Conservation (phyloP, 2,888 invertebrate species). For the Rhingia rostrata region DNA sequence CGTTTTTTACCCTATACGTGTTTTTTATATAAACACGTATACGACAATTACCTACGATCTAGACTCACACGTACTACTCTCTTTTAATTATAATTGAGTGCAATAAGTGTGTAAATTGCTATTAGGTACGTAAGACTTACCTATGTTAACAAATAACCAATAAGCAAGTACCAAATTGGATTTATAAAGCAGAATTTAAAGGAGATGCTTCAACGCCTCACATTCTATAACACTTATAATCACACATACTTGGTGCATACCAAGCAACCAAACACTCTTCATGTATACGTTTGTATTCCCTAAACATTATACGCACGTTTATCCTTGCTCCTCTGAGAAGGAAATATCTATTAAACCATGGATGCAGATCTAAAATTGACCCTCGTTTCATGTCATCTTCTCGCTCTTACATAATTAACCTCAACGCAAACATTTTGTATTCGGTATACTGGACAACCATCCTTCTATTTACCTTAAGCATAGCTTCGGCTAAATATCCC, state of each 20-base stretch:
- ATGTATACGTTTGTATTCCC: neutral
- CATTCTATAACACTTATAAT: constrained; percentile 32
- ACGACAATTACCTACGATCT: no score
- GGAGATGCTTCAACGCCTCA: constrained; percentile 1
- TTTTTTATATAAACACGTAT: no score
- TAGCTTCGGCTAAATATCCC: constrained; percentile 8
- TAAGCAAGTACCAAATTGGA: no score
- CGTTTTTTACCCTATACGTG: no score
- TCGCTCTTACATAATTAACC: constrained; percentile 57
- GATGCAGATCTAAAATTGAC: constrained; percentile 28
- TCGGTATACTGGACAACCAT: constrained; percentile 44
- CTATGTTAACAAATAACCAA: no score
- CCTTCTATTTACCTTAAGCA: constrained; percentile 8
- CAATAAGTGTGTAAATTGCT: no score
- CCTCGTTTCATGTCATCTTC: neutral
- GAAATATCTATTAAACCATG: constrained; percentile 6
- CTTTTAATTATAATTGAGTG: no score
- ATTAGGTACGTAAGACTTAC: no score
- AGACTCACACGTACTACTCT: no score
- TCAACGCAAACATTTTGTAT: constrained; percentile 56
- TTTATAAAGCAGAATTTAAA: no score
- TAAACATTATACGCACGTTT: neutral
- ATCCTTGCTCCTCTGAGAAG: neutral
- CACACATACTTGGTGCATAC: constrained; percentile 31
- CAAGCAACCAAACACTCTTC: neutral